A percentile compares a stretch with the other conserved stretches of the same genome.
These are phyloP conservation scores for Drosophila trapezifrons DNA, from an alignment of 1,140 invertebrate species.

Conservation along the genomic window DNA sequence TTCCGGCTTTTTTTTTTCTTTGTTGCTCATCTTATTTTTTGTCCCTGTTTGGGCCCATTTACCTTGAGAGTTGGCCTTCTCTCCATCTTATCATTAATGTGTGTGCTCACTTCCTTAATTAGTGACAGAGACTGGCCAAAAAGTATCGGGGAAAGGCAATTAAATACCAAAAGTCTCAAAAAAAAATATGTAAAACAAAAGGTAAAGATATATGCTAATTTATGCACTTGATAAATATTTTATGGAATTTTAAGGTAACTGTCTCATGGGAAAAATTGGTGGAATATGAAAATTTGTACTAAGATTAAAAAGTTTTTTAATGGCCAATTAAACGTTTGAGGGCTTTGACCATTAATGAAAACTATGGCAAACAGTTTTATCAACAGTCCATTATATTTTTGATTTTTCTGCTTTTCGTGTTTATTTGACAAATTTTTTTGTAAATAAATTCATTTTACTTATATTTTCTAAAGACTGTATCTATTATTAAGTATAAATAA, in stretches of 20 bases:
- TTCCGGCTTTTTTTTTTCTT: constrained; percentile 14
- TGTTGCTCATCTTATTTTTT: constrained; percentile 36
- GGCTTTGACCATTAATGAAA: constrained; percentile 10
- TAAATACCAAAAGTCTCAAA: constrained; percentile 22
- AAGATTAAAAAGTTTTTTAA: constrained; percentile 33
- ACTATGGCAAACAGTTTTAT: constrained; percentile 4
- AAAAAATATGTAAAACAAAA: constrained; percentile 16
- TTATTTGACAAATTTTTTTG: background rate
- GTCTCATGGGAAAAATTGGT: constrained; percentile 7
- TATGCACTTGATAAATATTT: constrained; percentile 40
- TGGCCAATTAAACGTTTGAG: constrained; percentile 22
- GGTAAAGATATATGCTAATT: constrained; percentile 41
- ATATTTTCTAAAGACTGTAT: too few species aligned
- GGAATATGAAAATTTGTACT: constrained; percentile 14
- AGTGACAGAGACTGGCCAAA: constrained; percentile 21
- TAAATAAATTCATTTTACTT: background rate
- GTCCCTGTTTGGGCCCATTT: constrained; percentile 21
- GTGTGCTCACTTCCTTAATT: constrained; percentile 58
- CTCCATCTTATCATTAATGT: constrained; percentile 46
- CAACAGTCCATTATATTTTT: background rate
- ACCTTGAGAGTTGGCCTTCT: constrained; percentile 32
- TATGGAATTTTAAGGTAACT: constrained; percentile 12
- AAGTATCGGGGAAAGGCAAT: constrained; percentile 35
- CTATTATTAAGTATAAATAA: too few species aligned
- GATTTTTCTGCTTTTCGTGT: too few species aligned